Base-by-base conservation (phyloP, 2,113 vertebrate species). In the Neogobius melanostomus region DNA sequence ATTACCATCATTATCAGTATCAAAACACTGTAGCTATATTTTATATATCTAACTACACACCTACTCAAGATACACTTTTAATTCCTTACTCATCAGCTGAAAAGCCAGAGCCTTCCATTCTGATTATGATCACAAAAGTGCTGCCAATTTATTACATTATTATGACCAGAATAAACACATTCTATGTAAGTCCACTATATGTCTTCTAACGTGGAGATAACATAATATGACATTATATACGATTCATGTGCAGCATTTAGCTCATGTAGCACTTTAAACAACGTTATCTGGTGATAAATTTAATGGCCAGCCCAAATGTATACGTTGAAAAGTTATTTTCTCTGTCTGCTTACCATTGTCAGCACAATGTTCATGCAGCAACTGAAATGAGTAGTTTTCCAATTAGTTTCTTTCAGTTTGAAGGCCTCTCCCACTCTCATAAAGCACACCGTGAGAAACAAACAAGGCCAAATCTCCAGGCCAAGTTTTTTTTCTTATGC, bases 361-460 rank as follows among this genome's bases (percentile, higher is more conserved):
- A 36, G 28, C 28, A 36, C 28, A 52, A 52, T 52, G 51, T 50
- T 14, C 51, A 52, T 52, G n/a, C 7, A 52, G 15, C 28, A 6
- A 53, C 15, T 16, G 49, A 16, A 16, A 53, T 16, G 51, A 17
- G 17, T 42, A 21, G 28, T 15, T 42, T 59, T 42, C 28, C 12
- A 11, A 4, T 6, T 14, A 42, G 21, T 42, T 17, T 69, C 14
- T 75, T 56, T 36, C 47, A 21, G 49, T 69, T 28, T 63, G 43
- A 15, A 9, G 59, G 74, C 67, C 52, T n/a, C 72, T 69, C n/a
- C 63, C 48, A 51, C 67, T 5, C 11, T 54, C 50, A 64, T 21
- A 62, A 83, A 82, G 84, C 79, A 84, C 79, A 81, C 15, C 15
- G 36, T 11, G 12, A 79, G 15, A 15, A 11, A 17, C 9, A 79